phyloP scores from a whole-genome alignment of 1,140 invertebrate genomes.

The Drosophila erecta region DNA sequence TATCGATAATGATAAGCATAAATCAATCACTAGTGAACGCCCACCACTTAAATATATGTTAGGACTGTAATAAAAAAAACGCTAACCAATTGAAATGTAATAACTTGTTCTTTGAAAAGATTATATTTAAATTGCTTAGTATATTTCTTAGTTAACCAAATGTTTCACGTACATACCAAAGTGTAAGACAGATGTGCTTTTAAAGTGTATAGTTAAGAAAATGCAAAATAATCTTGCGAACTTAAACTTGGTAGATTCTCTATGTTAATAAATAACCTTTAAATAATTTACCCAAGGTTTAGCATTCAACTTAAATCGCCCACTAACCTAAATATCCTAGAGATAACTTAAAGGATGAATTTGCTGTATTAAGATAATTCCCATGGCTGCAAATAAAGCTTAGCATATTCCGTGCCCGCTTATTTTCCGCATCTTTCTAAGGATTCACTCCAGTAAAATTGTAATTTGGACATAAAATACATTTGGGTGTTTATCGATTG shows the following conservation, averaged over 20 bases:
- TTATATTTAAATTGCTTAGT: too few relatives aligned
- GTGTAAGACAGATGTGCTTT: constrained; percentile 5
- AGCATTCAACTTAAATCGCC: constrained; percentile 28
- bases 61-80: constrained; percentile 3
- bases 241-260: neutral
- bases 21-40: constrained; percentile 17
- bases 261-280: neutral
- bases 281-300: constrained; percentile 10
- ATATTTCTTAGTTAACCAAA: too few relatives aligned
- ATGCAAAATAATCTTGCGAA: too few relatives aligned
- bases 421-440: constrained; percentile 32
- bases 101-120: too few relatives aligned
- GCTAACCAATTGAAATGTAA: neutral
- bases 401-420: constrained; percentile 40
- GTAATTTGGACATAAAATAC: constrained; percentile 46
- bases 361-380: constrained; percentile 41
- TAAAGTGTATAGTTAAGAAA: neutral
- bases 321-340: constrained; percentile 15
- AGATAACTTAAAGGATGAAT: constrained; percentile 28
- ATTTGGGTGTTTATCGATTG: constrained; percentile 42
- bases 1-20: neutral
- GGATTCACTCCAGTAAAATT: constrained; percentile 33
- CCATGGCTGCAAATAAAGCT: constrained; percentile 37
- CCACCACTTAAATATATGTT: constrained; percentile 17
- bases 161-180: constrained; percentile 9